Percentiles rank a stretch among this genome's conserved stretches.
Conservation (phyloP, 1,140 invertebrate genomes). For the Drosophila repletoides region DNA sequence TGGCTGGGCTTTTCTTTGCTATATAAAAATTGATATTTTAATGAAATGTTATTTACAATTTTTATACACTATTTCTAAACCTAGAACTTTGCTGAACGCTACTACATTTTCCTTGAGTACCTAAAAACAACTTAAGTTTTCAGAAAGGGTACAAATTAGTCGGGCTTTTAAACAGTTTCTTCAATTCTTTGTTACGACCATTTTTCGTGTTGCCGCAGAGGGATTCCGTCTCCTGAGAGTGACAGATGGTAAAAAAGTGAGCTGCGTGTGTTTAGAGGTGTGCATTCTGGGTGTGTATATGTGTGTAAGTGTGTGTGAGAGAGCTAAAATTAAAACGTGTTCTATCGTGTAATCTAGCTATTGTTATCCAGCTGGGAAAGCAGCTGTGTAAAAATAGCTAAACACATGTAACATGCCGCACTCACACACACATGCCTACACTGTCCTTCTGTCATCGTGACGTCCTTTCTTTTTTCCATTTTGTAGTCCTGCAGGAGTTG, state of each 20-base stretch:
- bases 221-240: not conserved
- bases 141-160: not conserved
- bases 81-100: no score
- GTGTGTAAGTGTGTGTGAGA: conserved; percentile 14
- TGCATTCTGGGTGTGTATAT: no score
- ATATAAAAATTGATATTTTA: no score
- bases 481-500: not conserved
- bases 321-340: conserved; percentile 77
- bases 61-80: no score
- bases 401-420: conserved; percentile 43
- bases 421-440: conserved; percentile 40
- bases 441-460: not conserved
- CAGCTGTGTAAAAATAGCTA: conserved; percentile 43
- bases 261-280: not conserved
- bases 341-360: conserved; percentile 75
- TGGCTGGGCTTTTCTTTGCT: no score
- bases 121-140: no score
- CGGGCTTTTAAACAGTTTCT: not conserved
- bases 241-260: conserved; percentile 12
- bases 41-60: no score
- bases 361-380: conserved; percentile 43
- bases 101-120: not conserved
- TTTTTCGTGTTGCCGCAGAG: not conserved
- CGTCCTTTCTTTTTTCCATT: not conserved
- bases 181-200: not conserved